These are phyloP conservation scores for Paelopatides confundens DNA, from an alignment of 53 echinoderm and acorn worm species.

Conservation along the genomic window DNA sequence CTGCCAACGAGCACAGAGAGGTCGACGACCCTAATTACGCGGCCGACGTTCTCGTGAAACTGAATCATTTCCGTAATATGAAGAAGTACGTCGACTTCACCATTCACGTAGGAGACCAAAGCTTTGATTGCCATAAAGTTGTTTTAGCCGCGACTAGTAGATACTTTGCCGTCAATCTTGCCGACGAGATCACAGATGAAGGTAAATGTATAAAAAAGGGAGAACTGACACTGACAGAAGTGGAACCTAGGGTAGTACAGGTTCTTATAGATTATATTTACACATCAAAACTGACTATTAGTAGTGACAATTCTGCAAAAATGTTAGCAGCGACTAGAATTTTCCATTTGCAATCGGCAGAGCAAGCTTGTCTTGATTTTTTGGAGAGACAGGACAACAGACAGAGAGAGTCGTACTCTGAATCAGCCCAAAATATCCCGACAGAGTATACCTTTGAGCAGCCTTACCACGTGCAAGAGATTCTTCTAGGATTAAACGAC, in stretches of 20 bases:
- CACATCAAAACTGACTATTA: conserved; percentile 87
- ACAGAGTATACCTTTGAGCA: conserved; percentile 97
- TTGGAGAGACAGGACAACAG: conserved; percentile 84
- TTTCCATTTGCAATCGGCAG: conserved; percentile 92
- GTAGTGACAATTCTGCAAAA: conserved; percentile 81
- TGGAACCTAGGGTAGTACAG: conserved; percentile 86
- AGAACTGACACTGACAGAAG: conserved; percentile 81
- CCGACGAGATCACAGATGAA: conserved; percentile 82
- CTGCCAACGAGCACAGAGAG: conserved; percentile 78
- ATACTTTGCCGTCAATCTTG: conserved; percentile 85
- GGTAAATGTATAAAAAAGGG: conserved; percentile 75
- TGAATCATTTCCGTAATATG: conserved; percentile 76
- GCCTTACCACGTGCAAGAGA: conserved; percentile 96
- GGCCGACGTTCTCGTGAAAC: conserved; percentile 85
- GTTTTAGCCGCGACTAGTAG: conserved; percentile 94
- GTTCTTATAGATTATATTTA: conserved; percentile 92
- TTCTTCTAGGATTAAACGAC: conserved; percentile 94
- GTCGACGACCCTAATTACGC: conserved; percentile 98
- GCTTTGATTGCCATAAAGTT: conserved; percentile 90
- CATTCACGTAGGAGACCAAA: conserved; percentile 75
- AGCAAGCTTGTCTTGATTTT: conserved; percentile 96
- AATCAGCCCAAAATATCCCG: conserved; percentile 67
- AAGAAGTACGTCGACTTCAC: conserved; percentile 90
- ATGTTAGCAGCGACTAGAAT: conserved; percentile 81
- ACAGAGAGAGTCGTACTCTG: conserved; percentile 62